phyloP scores from a whole-genome alignment of 2,888 invertebrate genomes.

The Trissoscelio sp. region DNA sequence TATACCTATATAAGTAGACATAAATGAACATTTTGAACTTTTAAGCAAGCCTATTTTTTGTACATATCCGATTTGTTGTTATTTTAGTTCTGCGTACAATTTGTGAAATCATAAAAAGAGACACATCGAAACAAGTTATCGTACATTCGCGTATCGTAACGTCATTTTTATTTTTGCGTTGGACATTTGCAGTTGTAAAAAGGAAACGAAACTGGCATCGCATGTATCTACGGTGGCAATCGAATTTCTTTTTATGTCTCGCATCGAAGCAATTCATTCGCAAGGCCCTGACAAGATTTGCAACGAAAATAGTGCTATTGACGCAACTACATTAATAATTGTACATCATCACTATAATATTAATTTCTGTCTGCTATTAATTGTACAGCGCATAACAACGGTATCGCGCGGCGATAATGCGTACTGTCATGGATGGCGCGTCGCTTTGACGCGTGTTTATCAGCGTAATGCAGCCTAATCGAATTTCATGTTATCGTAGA shows the following conservation, averaged over 20 bases:
- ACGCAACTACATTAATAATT: no score
- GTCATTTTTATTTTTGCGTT: no score
- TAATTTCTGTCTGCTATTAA: constrained; percentile 19
- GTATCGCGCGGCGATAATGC: constrained; percentile 5
- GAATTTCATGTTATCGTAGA: constrained; percentile 42
- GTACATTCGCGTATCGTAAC: no score
- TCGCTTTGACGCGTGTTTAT: constrained; percentile 37
- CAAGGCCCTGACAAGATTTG: neutral
- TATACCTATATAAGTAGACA: no score
- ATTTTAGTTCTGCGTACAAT: no score
- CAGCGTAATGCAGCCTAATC: constrained; percentile 36
- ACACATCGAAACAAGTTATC: no score
- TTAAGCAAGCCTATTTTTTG: no score
- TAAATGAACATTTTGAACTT: no score
- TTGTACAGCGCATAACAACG: constrained; percentile 7
- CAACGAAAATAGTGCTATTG: neutral
- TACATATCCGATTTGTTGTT: no score
- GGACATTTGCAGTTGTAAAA: no score
- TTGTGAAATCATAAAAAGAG: no score
- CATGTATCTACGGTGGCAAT: neutral
- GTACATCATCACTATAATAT: neutral
- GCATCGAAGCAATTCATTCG: neutral
- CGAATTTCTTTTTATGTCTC: neutral
- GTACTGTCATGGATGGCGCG: neutral
- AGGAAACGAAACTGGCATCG: constrained; percentile 1